Evolutionary conservation across 2,113 vertebrate genomes (phyloP).

Genomic region (Sebastes schlegelii): DNA sequence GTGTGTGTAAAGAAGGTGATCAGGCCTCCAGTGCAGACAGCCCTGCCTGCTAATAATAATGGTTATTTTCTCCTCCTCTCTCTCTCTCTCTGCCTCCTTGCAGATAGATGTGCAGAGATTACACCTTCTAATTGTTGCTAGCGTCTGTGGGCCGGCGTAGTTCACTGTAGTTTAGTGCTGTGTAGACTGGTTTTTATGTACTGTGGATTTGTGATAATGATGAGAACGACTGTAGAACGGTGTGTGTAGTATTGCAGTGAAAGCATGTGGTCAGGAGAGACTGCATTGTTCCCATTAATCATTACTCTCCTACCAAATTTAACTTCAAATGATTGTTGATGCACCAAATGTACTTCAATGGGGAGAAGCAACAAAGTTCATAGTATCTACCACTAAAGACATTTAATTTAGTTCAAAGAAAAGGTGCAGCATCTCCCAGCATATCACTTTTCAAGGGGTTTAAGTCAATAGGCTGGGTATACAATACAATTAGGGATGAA

Average conservation of each 20-base stretch:
- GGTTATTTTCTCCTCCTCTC: slow-evolving; percentile 72
- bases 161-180: slow-evolving; percentile 71
- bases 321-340: neutral
- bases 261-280: slow-evolving; percentile 11
- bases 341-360: neutral
- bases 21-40: slow-evolving; percentile 73
- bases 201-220: slow-evolving; percentile 62
- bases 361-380: neutral
- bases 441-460: neutral
- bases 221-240: slow-evolving; percentile 47
- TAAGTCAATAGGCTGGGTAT: neutral
- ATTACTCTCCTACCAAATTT: neutral
- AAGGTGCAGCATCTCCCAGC: neutral
- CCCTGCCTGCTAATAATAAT: slow-evolving; percentile 68
- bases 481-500: neutral
- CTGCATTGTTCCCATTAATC: neutral
- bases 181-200: slow-evolving; percentile 60
- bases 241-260: slow-evolving; percentile 36
- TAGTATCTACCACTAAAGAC: neutral
- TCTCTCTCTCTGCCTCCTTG: slow-evolving; percentile 79
- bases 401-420: neutral
- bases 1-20: slow-evolving; percentile 75
- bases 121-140: slow-evolving; percentile 74
- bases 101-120: slow-evolving; percentile 82
- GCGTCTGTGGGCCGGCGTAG: slow-evolving; percentile 61